phyloP scores from a whole-genome alignment of 1,140 invertebrate species.

The Galleria mellonella region DNA sequence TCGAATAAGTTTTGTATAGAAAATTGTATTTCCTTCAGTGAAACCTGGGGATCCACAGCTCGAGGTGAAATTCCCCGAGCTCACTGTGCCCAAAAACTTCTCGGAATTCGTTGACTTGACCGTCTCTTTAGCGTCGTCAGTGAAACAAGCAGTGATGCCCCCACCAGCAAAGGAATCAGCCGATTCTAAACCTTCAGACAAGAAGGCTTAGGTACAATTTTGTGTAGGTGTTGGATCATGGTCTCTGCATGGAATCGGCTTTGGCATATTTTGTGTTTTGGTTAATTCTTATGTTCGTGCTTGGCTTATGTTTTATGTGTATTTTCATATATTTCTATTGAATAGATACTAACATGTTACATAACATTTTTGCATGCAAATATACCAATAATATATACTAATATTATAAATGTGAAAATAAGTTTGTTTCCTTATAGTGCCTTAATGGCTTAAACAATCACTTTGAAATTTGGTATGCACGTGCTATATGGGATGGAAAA shows the following conservation, averaged over 20 bases:
- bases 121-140: slow-evolving; percentile 48
- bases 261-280: slow-evolving; percentile 8
- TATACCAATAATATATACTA: too few species aligned
- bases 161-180: slow-evolving; percentile 48
- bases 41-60: slow-evolving; percentile 72
- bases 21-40: slow-evolving; percentile 32
- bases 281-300: not conserved
- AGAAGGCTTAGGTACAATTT: slow-evolving; percentile 54
- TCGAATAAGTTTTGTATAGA: too few species aligned
- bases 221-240: slow-evolving; percentile 5
- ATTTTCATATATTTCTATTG: not conserved
- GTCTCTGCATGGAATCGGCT: slow-evolving; percentile 12
- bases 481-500: too few species aligned
- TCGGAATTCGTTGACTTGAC: slow-evolving; percentile 59
- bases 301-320: not conserved
- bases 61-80: slow-evolving; percentile 67
- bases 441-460: too few species aligned
- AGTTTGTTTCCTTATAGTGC: too few species aligned
- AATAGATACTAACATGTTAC: too few species aligned
- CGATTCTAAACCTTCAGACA: slow-evolving; percentile 38
- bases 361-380: too few species aligned
- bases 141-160: slow-evolving; percentile 65
- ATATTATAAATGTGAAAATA: too few species aligned
- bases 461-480: too few species aligned
- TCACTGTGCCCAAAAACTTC: slow-evolving; percentile 67